Base-by-base conservation (phyloP, 2,888 invertebrate genomes). In the Liodrosophila aerea region DNA sequence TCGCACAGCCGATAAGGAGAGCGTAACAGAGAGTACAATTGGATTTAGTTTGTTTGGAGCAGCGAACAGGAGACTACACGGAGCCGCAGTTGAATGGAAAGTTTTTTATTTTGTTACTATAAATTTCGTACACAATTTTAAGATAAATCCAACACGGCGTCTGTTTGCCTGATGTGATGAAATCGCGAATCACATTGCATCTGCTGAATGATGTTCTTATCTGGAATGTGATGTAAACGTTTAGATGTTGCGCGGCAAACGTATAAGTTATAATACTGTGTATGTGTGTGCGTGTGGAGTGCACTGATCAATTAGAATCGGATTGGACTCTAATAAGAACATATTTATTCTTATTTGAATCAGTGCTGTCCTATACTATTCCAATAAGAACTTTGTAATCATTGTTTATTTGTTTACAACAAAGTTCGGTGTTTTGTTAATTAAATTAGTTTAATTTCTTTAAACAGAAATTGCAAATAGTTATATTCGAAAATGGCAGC, bases 401-500 rank as follows among this genome's bases (percentile, higher is more conserved):
- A 22, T 22, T 22, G 5, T 22, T 22, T 4, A 2, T 5, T 22
- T 22, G 22, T 2, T 22, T 22, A 22, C 22, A 22, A 22, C 22
- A 22, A 22, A 8, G 8, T 3, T 29, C 5, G 9, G 29, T 7
- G 29, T 29, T 8, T 3, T 7, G 3, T n/a, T 15, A 36, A 9
- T 40, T 9, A 4, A 30, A 8, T n/a, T 22, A 27, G 1, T 12
- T 41, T 27, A 7, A 29, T 1, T 7, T 2, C 34, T n/a, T 36
- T 13, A 5, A 9, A 7, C 27, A 33, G 16, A 18, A 13, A 49
- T 47, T 46, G 27, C 4, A 65, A 29, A 4, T 29, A 7, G 18
- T 2, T n/a, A 11, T 1, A 4, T 34, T 41, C n/a, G 8, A 46
- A 41, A 2, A 72, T 85, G 51, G 90, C 90, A 78, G 82, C 87